phyloP scores from a whole-genome alignment of 2,113 vertebrate species.

The Pontoporia blainvillei region DNA sequence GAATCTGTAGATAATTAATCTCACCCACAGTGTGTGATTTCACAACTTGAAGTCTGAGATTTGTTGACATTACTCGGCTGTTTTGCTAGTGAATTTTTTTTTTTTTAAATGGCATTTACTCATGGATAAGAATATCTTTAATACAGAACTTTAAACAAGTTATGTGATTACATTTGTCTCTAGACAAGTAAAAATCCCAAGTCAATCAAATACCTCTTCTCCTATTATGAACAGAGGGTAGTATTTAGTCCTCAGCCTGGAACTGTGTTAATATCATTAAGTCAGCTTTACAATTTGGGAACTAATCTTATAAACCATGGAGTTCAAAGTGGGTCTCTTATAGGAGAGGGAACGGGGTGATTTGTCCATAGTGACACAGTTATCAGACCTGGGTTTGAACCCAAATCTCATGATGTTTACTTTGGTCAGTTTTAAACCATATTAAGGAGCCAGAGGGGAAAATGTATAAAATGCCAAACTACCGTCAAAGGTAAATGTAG shows the following conservation, averaged over 20 bases:
- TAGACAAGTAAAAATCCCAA: neutral
- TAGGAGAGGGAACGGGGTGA: neutral
- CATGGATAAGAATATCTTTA: constrained; percentile 40
- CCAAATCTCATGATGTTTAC: neutral
- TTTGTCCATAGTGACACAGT: neutral
- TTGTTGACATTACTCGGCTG: neutral
- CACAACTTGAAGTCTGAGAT: constrained; percentile 7
- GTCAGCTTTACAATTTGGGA: neutral
- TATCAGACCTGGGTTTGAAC: neutral
- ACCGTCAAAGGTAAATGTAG: neutral
- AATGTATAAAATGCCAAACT: neutral
- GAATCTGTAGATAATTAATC: constrained; percentile 10
- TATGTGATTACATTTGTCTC: neutral
- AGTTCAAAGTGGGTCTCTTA: neutral
- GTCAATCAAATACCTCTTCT: neutral
- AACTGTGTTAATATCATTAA: neutral
- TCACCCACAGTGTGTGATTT: neutral
- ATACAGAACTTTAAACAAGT: neutral
- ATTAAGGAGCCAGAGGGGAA: neutral
- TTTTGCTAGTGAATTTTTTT: neutral
- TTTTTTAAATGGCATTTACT: neutral
- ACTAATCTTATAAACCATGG: neutral
- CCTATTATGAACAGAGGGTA: neutral
- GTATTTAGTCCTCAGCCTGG: neutral
- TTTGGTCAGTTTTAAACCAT: neutral